Evolutionary conservation across 1,140 invertebrate genomes (phyloP).

Genomic region (Octopus bimaculoides): DNA sequence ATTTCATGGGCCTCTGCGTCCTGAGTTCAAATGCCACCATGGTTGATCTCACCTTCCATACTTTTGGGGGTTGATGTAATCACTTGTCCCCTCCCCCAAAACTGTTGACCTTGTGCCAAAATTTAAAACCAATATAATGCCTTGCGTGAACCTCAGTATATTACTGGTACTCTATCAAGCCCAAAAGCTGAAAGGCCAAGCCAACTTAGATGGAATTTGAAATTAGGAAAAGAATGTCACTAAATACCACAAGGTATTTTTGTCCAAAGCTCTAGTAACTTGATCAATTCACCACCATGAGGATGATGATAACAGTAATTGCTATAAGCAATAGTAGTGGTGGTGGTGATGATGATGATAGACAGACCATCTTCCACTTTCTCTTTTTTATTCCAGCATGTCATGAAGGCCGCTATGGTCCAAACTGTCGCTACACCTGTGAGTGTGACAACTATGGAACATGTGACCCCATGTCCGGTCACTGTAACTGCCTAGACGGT

Average conservation of each 20-base stretch:
- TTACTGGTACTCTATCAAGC: no score
- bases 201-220: no score
- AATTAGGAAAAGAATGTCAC: not conserved
- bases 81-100: no score
- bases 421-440: constrained; percentile 80
- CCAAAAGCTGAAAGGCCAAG: no score
- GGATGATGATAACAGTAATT: not conserved
- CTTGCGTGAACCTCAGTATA: no score
- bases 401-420: constrained; percentile 55
- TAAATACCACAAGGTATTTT: not conserved
- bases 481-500: constrained; percentile 68
- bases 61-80: no score
- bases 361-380: not conserved
- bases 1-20: no score
- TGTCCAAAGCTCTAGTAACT: not conserved
- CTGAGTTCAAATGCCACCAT: no score
- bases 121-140: no score
- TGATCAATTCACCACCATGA: not conserved
- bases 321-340: not conserved
- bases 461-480: constrained; percentile 62
- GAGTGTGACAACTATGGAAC: constrained; percentile 71
- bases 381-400: constrained; percentile 39
- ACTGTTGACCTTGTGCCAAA: no score
- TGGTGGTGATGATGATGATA: not conserved
- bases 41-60: no score